These are phyloP conservation scores for Mesorhabditis belari DNA, from an alignment of 2,888 invertebrate genomes.

Conservation along the genomic window DNA sequence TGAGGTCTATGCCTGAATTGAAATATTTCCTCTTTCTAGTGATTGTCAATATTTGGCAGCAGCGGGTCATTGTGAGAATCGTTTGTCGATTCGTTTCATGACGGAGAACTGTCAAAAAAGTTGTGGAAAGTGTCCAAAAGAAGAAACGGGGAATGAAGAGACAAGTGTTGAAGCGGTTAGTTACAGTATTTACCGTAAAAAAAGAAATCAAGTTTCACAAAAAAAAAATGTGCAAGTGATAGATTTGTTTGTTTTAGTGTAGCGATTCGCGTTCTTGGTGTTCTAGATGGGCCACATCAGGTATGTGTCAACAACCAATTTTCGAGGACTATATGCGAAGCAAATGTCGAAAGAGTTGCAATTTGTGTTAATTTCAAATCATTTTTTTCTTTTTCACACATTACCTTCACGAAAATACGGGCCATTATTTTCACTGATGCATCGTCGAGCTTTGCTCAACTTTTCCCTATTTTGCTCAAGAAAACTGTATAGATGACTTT, in stretches of 20 bases:
- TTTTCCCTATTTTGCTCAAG: too few relatives aligned
- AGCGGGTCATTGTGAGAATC: slow-evolving; percentile 45
- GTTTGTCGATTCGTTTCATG: slow-evolving; percentile 45
- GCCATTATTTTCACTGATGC: slow-evolving; percentile 31
- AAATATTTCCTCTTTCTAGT: slow-evolving; percentile 6
- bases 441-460: too few relatives aligned
- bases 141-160: slow-evolving; percentile 6
- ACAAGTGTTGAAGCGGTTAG: background rate
- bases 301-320: slow-evolving; percentile 43
- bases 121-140: slow-evolving; percentile 34
- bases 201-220: background rate
- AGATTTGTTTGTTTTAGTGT: background rate
- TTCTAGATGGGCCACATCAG: slow-evolving; percentile 45
- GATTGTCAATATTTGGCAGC: slow-evolving; percentile 44
- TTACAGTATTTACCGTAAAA: too few relatives aligned
- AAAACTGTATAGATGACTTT: too few relatives aligned
- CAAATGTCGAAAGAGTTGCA: slow-evolving; percentile 45
- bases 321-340: slow-evolving; percentile 47
- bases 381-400: background rate
- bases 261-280: slow-evolving; percentile 37
- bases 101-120: slow-evolving; percentile 41
- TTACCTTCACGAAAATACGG: slow-evolving; percentile 24
- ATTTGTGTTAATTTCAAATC: slow-evolving; percentile 20
- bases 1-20: too few relatives aligned
- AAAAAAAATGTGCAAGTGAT: background rate